Base-by-base conservation (phyloP, 2,113 vertebrate genomes). In the Zeus faber region DNA sequence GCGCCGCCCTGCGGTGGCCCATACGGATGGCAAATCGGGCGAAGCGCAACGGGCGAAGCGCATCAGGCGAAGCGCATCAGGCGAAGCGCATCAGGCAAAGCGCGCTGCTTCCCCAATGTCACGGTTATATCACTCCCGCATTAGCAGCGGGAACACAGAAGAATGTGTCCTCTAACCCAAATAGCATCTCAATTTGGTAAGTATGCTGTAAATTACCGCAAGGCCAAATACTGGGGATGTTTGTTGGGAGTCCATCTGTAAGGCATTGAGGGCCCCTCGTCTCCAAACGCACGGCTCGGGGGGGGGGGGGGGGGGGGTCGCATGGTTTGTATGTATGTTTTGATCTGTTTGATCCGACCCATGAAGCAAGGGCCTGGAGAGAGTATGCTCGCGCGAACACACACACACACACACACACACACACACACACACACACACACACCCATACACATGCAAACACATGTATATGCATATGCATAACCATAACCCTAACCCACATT, bases 221-320 rank as follows among this genome's bases (percentile, higher is more conserved):
- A 83, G 80, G 78, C 76, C 78, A 84, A 84, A 82, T 83, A 81
- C 70, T 87, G 80, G 68, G 65, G 85, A 87, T 74, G 81, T 84
- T 83, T 85, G 83, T 83, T 78, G 74, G 67, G 75, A 84, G 80
- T 84, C 84, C 84, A 86, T 86, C 85, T 87, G 85, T 76, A 76
- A 84, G 62, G 78, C 73, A 80, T 87, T 85, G 77, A 77, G 80
- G 79, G 78, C 72, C 83, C 74, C 85, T 80, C 55, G 58, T 48
- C 69, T 77, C 74, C 77, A n/a, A 2, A 4, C 11, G 33, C 23
- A 37, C 41, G 61, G 72, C 48, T 68, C 52, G 26, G 44, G 58
- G 57, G 58, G 24, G 50, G 46, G 18, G 20, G 43, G 18, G 7
- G 25, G 53, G 27, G 45, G 13, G 22, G 3, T 1, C 11, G 14